phyloP scores from a whole-genome alignment of 2,113 vertebrate genomes.

The Microcebus lehilahytsara region DNA sequence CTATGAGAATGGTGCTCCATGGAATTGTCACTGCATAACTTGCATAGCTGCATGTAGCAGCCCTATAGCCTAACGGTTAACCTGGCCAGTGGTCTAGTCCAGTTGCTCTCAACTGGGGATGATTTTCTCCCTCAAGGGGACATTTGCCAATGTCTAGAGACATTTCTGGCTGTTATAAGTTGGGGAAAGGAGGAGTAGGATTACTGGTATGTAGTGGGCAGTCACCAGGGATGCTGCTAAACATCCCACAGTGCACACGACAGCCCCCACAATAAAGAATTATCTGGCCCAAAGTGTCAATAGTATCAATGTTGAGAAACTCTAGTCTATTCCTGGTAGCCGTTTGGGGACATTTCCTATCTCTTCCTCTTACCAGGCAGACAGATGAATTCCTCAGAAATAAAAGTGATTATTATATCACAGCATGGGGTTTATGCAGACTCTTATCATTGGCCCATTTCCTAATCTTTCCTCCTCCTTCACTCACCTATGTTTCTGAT shows the following conservation, averaged over 20 bases:
- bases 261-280: not conserved
- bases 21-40: not conserved
- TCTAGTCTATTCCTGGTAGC: not conserved
- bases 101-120: not conserved
- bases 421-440: not conserved
- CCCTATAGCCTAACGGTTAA: not conserved
- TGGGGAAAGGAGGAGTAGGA: not conserved
- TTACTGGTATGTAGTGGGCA: not conserved
- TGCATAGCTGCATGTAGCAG: not conserved
- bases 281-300: not conserved
- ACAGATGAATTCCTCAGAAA: not conserved
- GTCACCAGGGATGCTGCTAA: not conserved
- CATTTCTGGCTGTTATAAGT: not conserved
- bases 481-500: not conserved
- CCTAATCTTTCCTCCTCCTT: not conserved
- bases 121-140: not conserved
- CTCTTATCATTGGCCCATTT: not conserved
- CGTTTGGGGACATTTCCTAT: not conserved
- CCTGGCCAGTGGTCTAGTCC: not conserved
- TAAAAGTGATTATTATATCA: not conserved
- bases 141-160: not conserved
- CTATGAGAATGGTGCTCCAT: fast-evolving
- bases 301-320: not conserved
- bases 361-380: not conserved
- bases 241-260: not conserved